Evolutionary conservation across 2,113 vertebrate genomes (phyloP).

Genomic region (Chaenogobius annularis): DNA sequence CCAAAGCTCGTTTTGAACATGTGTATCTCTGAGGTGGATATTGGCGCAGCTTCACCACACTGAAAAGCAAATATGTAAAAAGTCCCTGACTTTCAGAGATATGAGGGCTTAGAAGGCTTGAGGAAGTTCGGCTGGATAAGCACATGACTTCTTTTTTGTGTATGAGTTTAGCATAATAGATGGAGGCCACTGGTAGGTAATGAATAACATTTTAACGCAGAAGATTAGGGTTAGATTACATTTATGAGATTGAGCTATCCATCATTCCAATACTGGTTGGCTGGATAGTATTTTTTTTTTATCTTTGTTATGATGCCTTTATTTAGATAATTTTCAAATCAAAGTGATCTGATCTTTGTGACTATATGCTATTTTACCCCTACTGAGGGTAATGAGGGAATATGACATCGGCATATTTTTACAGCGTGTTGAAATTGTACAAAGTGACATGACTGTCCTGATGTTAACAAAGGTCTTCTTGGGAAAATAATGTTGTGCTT

Average conservation of each 20-base stretch:
- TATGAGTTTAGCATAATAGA: constrained; percentile 27
- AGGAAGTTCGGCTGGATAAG: constrained; percentile 32
- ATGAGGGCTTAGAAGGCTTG: constrained; percentile 35
- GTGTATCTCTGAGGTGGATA: background rate
- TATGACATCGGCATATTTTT: no score
- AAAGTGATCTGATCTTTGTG: no score
- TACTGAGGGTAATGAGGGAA: no score
- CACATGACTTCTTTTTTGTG: constrained; percentile 36
- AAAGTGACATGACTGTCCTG: no score
- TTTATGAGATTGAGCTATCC: background rate
- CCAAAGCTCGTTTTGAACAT: constrained; percentile 1
- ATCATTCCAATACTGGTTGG: no score
- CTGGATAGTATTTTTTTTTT: no score
- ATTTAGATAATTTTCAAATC: no score
- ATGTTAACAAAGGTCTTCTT: background rate
- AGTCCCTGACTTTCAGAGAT: constrained; percentile 29
- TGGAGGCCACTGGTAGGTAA: background rate
- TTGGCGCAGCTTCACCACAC: constrained; percentile 24
- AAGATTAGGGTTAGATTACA: constrained; percentile 21
- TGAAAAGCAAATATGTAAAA: constrained; percentile 37
- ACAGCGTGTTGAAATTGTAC: no score
- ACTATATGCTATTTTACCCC: no score
- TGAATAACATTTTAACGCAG: constrained; percentile 3
- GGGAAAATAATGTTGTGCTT: background rate
- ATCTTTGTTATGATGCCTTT: no score